Conservation (phyloP, 23 tunicate species). For the Clavelina lepadiformis region DNA sequence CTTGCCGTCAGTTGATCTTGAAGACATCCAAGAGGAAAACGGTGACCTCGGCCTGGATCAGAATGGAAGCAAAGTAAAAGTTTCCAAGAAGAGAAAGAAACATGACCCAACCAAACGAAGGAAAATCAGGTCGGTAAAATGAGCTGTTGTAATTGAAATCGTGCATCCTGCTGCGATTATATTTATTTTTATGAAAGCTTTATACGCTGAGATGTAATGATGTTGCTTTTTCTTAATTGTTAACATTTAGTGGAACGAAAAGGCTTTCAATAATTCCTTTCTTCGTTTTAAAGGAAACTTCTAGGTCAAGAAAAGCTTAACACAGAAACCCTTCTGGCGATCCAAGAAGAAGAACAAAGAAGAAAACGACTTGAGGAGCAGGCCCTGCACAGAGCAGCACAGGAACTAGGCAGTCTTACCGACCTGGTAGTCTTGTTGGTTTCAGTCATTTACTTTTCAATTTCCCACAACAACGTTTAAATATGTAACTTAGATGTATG, state of each 20-base stretch:
- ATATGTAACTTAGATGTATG: too few species aligned
- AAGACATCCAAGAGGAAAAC: background rate
- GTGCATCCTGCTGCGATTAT: background rate
- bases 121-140: conserved; percentile 48
- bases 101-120: conserved; percentile 57
- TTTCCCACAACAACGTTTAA: too few species aligned
- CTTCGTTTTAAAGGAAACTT: conserved; percentile 42
- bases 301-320: conserved; percentile 64
- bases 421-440: too few species aligned
- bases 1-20: background rate
- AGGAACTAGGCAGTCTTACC: too few species aligned
- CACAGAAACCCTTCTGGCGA: conserved; percentile 59
- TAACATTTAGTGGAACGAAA: background rate
- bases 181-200: too few species aligned
- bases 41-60: background rate
- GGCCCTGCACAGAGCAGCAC: too few species aligned
- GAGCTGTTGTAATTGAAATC: too few species aligned
- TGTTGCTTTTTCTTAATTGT: background rate
- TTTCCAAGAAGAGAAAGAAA: conserved; percentile 52
- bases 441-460: too few species aligned
- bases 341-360: conserved; percentile 66
- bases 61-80: too few species aligned
- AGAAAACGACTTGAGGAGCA: conserved; percentile 48
- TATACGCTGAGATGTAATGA: background rate
- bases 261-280: background rate